phyloP scores from a whole-genome alignment of 2,797 vertebrate species.

The Crypturellus tataupa region DNA sequence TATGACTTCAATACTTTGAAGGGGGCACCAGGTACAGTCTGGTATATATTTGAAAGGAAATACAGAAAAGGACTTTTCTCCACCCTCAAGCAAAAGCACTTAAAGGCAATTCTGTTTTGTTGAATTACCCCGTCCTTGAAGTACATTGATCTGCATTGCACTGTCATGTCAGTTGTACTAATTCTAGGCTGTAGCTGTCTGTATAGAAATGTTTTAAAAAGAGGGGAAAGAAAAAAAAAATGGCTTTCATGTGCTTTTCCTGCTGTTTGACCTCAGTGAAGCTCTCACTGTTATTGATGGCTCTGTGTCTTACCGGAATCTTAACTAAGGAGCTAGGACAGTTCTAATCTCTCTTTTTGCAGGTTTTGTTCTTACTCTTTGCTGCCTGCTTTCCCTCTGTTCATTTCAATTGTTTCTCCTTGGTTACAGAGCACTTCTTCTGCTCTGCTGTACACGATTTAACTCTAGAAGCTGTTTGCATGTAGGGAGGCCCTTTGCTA shows the following conservation, averaged over 20 bases:
- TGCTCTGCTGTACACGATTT: neutral
- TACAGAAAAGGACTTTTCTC: neutral
- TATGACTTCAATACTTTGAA: neutral
- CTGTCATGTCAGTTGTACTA: neutral
- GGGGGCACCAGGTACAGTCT: neutral
- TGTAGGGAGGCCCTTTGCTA: neutral
- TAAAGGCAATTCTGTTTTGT: neutral
- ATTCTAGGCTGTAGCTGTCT: neutral
- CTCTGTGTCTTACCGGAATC: neutral
- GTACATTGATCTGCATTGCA: neutral
- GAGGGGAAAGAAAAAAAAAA: too few species aligned
- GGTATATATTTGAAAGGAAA: neutral
- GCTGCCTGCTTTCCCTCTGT: neutral
- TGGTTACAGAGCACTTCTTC: neutral
- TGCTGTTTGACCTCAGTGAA: neutral
- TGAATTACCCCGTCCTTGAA: neutral
- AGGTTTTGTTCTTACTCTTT: neutral
- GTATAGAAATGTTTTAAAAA: neutral
- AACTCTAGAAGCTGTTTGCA: neutral
- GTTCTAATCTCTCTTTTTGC: neutral
- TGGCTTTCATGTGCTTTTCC: neutral
- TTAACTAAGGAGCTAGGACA: neutral
- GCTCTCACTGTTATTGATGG: neutral
- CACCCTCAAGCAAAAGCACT: neutral
- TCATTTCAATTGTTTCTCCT: neutral